A percentile compares a stretch with the other conserved stretches of the same genome.
Evolutionary conservation across 2,888 invertebrate species (phyloP).

Genomic region (Drosophila conformis): DNA sequence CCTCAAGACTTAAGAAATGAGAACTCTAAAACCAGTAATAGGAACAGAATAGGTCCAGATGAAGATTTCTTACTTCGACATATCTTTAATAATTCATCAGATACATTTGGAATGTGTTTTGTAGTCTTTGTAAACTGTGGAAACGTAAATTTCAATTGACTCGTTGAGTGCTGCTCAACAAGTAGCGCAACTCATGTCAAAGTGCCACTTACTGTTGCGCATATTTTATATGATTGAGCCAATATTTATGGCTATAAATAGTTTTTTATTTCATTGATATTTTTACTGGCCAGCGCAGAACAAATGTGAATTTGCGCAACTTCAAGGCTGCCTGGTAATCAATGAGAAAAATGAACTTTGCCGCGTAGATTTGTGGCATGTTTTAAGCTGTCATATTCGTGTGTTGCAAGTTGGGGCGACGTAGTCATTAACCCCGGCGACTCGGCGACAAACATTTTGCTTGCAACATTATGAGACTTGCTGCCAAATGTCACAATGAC

Average conservation of each 20-base stretch:
- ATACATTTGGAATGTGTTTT: background rate
- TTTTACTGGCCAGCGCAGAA: conserved; percentile 36
- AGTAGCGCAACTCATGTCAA: conserved; percentile 59
- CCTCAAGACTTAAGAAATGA: background rate
- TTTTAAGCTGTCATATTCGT: conserved; percentile 32
- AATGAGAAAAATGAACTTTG: conserved; percentile 37
- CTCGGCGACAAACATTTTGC: conserved; percentile 11
- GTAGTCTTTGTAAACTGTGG: background rate
- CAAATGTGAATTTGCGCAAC: conserved; percentile 49
- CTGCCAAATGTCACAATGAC: conserved; percentile 75
- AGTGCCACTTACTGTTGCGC: conserved; percentile 38
- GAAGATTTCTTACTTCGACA: background rate
- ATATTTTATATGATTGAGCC: conserved; percentile 16
- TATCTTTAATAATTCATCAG: background rate
- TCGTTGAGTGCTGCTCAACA: conserved; percentile 49
- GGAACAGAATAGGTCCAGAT: background rate
- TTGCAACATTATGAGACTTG: conserved; percentile 42
- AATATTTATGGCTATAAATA: conserved; percentile 43
- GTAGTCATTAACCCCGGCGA: conserved; percentile 66
- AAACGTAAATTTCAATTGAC: conserved; percentile 18
- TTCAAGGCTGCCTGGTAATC: conserved; percentile 60
- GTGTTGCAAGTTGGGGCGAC: conserved; percentile 30
- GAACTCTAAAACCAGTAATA: background rate
- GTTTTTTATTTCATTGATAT: conserved; percentile 34
- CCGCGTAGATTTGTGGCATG: conserved; percentile 7